Conservation (phyloP, 2,113 vertebrate genomes). For the Podarcis raffonei region DNA sequence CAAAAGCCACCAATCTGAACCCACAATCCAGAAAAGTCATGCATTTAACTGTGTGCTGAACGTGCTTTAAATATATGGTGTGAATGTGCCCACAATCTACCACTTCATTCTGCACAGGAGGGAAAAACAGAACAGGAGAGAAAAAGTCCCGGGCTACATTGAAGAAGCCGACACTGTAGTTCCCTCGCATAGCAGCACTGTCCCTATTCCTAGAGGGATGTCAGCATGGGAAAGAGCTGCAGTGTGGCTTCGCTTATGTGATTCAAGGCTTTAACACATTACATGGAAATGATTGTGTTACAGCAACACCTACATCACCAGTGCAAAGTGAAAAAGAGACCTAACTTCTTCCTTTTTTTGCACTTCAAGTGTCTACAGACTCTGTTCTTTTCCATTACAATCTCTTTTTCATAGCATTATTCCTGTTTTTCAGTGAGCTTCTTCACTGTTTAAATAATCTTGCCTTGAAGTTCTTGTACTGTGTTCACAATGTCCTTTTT, state of each 20-base stretch:
- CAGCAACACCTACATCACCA: background rate
- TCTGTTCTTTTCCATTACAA: conserved; percentile 52
- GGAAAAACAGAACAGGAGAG: no score
- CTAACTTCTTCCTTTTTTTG: background rate
- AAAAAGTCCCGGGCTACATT: background rate
- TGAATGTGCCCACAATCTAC: background rate
- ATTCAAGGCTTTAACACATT: background rate
- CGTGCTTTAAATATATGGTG: no score
- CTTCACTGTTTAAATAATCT: conserved; percentile 54
- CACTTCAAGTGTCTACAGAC: background rate
- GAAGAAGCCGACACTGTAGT: no score
- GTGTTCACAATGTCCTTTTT: conserved; percentile 64
- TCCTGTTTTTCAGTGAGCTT: conserved; percentile 54
- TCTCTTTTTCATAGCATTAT: conserved; percentile 52
- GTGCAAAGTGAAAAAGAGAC: conserved; percentile 36
- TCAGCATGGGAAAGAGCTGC: background rate
- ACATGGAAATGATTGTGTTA: no score
- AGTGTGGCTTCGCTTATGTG: background rate
- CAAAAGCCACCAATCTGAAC: background rate
- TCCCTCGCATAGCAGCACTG: background rate
- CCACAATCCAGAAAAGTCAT: background rate
- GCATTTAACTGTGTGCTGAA: no score
- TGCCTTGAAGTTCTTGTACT: conserved; percentile 53
- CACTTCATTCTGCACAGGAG: background rate
- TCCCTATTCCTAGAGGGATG: background rate